Evolutionary conservation across 2,797 vertebrate species (phyloP).

Genomic region (Pogonophryne albipinna): DNA sequence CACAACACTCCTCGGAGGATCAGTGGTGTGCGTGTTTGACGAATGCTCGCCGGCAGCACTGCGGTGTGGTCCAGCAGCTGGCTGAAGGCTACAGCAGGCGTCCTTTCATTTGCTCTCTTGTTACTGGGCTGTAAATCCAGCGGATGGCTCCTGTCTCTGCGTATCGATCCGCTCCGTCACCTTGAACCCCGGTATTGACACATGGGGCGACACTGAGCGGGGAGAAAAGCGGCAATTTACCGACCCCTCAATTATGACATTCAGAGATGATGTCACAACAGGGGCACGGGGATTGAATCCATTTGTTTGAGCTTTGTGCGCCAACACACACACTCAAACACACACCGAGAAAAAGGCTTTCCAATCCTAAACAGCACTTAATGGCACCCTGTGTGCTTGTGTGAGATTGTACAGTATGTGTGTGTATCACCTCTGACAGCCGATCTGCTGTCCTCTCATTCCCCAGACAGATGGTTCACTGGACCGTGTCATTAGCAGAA

Average conservation of each 20-base stretch:
- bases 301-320: slow-evolving; percentile 71
- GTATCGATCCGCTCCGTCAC: slow-evolving; percentile 98
- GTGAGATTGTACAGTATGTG: slow-evolving; percentile 51
- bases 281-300: slow-evolving; percentile 73
- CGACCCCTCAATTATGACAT: slow-evolving; percentile 98
- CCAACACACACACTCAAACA: slow-evolving; percentile 7
- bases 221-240: slow-evolving; percentile 89
- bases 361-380: slow-evolving; percentile 67
- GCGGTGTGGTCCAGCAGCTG: slow-evolving; percentile 79
- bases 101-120: slow-evolving; percentile 94
- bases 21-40: slow-evolving; percentile 63
- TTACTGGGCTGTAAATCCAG: slow-evolving; percentile 99
- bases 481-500: slow-evolving; percentile 77
- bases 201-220: slow-evolving; percentile 91
- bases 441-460: slow-evolving; percentile 64
- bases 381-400: slow-evolving; percentile 64
- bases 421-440: slow-evolving; percentile 65
- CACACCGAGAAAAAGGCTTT: slow-evolving; percentile 57
- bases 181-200: slow-evolving; percentile 99
- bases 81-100: slow-evolving; percentile 92
- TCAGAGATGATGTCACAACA: slow-evolving; percentile 97
- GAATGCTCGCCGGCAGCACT: slow-evolving; percentile 79
- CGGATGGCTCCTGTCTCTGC: slow-evolving; percentile 96
- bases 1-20: slow-evolving; percentile 63
- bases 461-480: slow-evolving; percentile 79